Evolutionary conservation across 2,113 vertebrate genomes (phyloP), one percentile per base, ranked within the genome.

Genomic region (Eleginops maclovinus): DNA sequence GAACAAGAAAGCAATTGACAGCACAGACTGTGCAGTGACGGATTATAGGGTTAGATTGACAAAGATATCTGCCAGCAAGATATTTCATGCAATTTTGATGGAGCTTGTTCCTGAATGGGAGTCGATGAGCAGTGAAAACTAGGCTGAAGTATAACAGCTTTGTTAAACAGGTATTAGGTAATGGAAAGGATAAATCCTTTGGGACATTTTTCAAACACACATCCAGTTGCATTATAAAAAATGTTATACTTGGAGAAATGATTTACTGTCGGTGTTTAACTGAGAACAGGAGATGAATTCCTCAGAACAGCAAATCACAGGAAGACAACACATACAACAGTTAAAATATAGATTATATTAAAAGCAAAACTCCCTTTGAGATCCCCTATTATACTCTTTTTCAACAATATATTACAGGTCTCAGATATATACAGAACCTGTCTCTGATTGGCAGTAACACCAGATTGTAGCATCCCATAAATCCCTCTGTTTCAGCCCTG

Each of bases 21-120:
- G 63, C 74, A 49, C 70, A 70, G 77, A 71, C 73, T 59, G 60
- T 41, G 64, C 58, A 4, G 68, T 79, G 77, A 86, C 79, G 64
- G 70, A 81, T 88, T 70, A 36, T 60, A 11, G 26, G 49, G 51
- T 50, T 36, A 51, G 81, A 84, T 43, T 82, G 81, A 84, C 81
- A 69, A 65, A 62, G 79, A 71, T 72, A 73, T 70, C 78, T 78
- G 70, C 78, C 80, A 77, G 75, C 17, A 5, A 63, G 68, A 72
- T 54, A 79, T 79, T 80, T 86, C 81, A 89, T 84, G 54, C 74
- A 73, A 44, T 79, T 86, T 65, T 81, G 72, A 82, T 76, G 62
- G 72, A 76, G 70, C 47, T 22, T 3, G 56, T 44, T 44, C 62
- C 64, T 71, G 64, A 79, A 67, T 0, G 7, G 47, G 21, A 58